phyloP scores from a whole-genome alignment of 2,888 invertebrate species.

The Acrobasis suavella region DNA sequence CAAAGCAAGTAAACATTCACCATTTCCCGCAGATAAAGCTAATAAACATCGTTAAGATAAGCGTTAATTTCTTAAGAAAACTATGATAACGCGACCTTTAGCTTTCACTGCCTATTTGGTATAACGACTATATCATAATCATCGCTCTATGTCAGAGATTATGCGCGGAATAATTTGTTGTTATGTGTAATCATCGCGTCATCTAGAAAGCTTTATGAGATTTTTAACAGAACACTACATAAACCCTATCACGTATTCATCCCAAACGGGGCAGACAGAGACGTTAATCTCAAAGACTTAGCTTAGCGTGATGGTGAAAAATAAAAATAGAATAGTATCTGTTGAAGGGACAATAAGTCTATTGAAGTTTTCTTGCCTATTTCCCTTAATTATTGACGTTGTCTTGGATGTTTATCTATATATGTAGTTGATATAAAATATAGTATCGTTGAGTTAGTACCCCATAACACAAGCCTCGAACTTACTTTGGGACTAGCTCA shows the following conservation, averaged over 20 bases:
- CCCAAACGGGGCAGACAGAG: too few relatives aligned
- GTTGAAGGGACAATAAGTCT: too few relatives aligned
- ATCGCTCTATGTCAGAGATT: slow-evolving; percentile 15
- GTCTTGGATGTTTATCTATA: too few relatives aligned
- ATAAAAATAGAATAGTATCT: too few relatives aligned
- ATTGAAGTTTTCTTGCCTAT: too few relatives aligned
- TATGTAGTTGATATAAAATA: too few relatives aligned
- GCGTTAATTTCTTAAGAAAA: slow-evolving; percentile 64
- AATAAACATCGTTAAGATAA: slow-evolving; percentile 66
- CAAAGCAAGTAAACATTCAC: slow-evolving; percentile 57
- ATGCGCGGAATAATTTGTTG: slow-evolving; percentile 7
- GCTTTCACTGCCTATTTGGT: slow-evolving; percentile 38
- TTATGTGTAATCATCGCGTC: slow-evolving; percentile 7
- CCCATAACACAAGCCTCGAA: too few relatives aligned
- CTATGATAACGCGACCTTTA: slow-evolving; percentile 49
- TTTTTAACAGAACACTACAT: neutral
- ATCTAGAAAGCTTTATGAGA: slow-evolving; percentile 3
- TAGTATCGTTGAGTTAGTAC: too few relatives aligned
- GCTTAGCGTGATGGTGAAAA: too few relatives aligned
- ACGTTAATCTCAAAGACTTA: too few relatives aligned
- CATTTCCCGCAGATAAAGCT: slow-evolving; percentile 62
- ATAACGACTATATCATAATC: slow-evolving; percentile 30
- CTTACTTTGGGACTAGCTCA: too few relatives aligned
- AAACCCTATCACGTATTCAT: neutral
- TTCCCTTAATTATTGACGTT: too few relatives aligned